Evolutionary conservation across 1,140 invertebrate genomes (phyloP), one percentile per base, ranked within the genome.

Genomic region (Latrodectus geometricus): DNA sequence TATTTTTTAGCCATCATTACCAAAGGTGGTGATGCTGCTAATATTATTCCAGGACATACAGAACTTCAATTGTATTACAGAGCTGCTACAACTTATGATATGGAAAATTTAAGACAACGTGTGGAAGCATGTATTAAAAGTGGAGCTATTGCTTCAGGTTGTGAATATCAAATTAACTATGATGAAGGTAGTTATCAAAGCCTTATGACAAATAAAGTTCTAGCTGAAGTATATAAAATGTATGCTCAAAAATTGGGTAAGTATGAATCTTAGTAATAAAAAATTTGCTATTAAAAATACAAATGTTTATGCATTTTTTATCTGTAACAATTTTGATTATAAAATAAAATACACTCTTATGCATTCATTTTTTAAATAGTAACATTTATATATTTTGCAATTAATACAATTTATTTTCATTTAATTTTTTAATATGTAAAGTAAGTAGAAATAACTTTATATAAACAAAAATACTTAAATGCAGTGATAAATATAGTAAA

Each of bases 21-120:
- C 11, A 91, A 91, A 83, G 91, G 91, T 56, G 91, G 91, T 20
- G 83, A 81, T 9, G 89, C 89, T 54, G 89, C 91, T 4, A 92
- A 92, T 84, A 90, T 92, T 14, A 91, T 92, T 20, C 91, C 91
- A 17, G 90, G 91, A 20, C 78, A 89, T 49, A 89, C 91, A 70
- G 90, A 90, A 83, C 49, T 92, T 50, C 78, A 89, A 72, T 90
- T 89, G 69, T 90, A 90, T 77, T 76, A 90, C 3, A 88, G 91
- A 73, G 90, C 90, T 49, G 89, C 90, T 17, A 90, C 77, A 15
- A 88, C 87, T 69, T 15, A 50, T 17, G 91, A 91, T 77, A 81
- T 91, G 21, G 87, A 89, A 5, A 78, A 88, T n/a, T 85, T 92
- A 20, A 89, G 83, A 23, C 83, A 89, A 48, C 90, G 90, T 87